Conservation (phyloP, 2,888 invertebrate species). For the Eumerus sabulonum region DNA sequence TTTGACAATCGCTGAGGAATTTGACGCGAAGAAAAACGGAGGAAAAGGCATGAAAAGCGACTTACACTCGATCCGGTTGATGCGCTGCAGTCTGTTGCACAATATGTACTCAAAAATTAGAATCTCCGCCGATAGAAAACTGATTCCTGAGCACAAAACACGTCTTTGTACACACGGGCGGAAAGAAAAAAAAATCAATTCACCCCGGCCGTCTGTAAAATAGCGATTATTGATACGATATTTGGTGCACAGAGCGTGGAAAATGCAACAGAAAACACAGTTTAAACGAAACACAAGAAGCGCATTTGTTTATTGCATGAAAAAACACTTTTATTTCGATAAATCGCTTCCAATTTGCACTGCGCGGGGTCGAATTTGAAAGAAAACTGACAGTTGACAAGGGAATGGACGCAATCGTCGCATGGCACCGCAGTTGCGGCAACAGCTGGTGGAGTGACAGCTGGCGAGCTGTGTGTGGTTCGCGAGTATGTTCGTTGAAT, state of each 20-base stretch:
- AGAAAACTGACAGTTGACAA: constrained; percentile 48
- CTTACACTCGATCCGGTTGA: constrained; percentile 32
- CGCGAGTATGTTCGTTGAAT: constrained; percentile 31
- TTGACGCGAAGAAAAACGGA: not conserved
- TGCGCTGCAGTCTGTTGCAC: constrained; percentile 41
- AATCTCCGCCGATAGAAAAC: not conserved
- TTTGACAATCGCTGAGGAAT: not conserved
- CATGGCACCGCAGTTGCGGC: constrained; percentile 26
- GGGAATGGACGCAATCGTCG: constrained; percentile 21
- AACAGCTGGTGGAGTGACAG: constrained; percentile 45
- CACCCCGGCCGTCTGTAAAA: not conserved
- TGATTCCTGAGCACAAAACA: constrained; percentile 2
- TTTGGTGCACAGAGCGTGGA: not conserved
- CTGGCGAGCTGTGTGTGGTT: not conserved
- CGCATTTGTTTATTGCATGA: constrained; percentile 25
- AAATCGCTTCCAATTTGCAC: constrained; percentile 16
- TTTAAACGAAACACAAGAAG: constrained; percentile 1
- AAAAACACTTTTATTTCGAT: no score
- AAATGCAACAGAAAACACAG: constrained; percentile 29
- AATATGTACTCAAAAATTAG: constrained; percentile 46
- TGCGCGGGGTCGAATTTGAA: constrained; percentile 49
- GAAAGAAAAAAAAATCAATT: constrained; percentile 28
- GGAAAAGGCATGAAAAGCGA: no score
- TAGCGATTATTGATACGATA: not conserved
- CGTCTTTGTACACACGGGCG: not conserved